Base-by-base conservation (phyloP, 2,113 vertebrate species). In the Aramus guarauna region DNA sequence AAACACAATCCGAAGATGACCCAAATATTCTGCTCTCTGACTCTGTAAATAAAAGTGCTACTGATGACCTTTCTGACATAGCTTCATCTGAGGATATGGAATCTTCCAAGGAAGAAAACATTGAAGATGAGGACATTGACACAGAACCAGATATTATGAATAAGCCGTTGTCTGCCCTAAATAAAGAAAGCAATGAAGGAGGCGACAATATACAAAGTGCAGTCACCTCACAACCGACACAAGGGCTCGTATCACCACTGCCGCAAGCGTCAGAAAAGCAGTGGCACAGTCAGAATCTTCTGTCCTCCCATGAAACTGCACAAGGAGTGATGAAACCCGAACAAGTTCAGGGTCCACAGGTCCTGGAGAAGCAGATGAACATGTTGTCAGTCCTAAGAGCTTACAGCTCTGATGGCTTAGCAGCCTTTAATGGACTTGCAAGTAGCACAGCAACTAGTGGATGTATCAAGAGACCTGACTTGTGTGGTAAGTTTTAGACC, bases 381-480 rank as follows among this genome's bases (percentile, higher is more conserved):
- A 99, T 99, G 99, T 98, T 99, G 95, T 99, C 99, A 67, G 99
- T 99, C 97, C 99, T 99, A 94, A 98, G 99, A 98, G 99, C 99
- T 97, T 99, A 99, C 98, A 99, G 99, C 97, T 98, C 99, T 43
- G 99, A 99, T 96, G 98, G 98, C 98, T 98, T 99, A 92, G 98
- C 99, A 74, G 98, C 99, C 94, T 99, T 99, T 98, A 99, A 99
- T 50, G 99, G 99, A 98, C 98, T 99, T 97, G 98, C 99, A 87
- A 98, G 98, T 87, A 98, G 98, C 97, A 95, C 98, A 98, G 98
- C 98, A 92, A 98, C 97, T 97, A 98, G 98, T 95, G 98, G 99
- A 97, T 98, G 98, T 98, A 98, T 99, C 98, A 99, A 99, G 99
- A 99, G 99, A 98, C 98, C 98, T 97, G 99, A 99, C 97, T 98